Evolutionary conservation across 2,888 invertebrate genomes (phyloP), one percentile per base, ranked within the genome.

Genomic region (Caenorhabditis macrosperma): DNA sequence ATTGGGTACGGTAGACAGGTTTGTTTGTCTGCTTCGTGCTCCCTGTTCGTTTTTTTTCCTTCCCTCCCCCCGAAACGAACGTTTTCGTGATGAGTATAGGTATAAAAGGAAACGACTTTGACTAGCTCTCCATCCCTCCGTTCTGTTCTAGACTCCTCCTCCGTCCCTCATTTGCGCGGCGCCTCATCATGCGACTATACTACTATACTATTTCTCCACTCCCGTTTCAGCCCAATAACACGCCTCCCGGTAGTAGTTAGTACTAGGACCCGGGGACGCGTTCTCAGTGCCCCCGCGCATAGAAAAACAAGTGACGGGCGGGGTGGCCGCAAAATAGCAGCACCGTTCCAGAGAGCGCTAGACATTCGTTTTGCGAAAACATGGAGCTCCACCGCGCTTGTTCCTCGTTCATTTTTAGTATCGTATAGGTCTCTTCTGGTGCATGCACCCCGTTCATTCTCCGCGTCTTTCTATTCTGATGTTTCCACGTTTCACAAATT

Each of bases 341-440:
- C 64, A 55, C 64, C 33, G 74, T 74, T 66, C 74, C 59, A 74
- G 74, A 74, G 74, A 24, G 64, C 20, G 57, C 35, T 33, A 64
- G 74, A 74, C 64, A 57, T 30, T 26, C 48, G 15, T 26, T 59
- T 38, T 48, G 22, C 41, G 24, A 64, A 72, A 63, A 74, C 74
- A 74, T 64, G 30, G 55, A 64, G 74, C 74, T 64, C 24, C 22
- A 22, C 57, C 28, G 4, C 28, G 30, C 28, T 30, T 28, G 35
- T 50, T 41, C 72, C 30, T 1, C 22, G 6, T 15, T 24, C 17
- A 5, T 15, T 59, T 6, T 57, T 38, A 17, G 35, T 15, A n/a
- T 57, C 24, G 17, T 20, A 24, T 4, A 54, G 33, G 28, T 2
- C 54, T 30, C 12, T 54, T 26, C 33, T n/a, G 28, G 52, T 28